phyloP scores from a whole-genome alignment of 37 sponge, comb jelly and placozoan species.

The Geodia barretti region DNA sequence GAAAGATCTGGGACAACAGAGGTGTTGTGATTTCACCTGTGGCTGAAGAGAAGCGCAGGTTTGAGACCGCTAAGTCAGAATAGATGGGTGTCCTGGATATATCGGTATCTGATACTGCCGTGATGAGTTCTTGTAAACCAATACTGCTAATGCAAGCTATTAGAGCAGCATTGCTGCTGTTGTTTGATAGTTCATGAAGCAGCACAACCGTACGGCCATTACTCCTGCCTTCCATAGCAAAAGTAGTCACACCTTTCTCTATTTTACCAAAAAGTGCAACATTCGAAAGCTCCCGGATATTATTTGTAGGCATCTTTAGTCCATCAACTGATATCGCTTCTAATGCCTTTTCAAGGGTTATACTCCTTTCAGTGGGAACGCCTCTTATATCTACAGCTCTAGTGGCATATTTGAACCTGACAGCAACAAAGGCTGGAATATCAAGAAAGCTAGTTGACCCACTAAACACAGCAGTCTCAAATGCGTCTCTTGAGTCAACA shows the following conservation, averaged over 20 bases:
- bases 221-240: neutral
- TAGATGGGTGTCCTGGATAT: neutral
- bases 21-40: neutral
- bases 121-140: too few species aligned
- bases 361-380: neutral
- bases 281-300: neutral
- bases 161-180: neutral
- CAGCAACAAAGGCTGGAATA: neutral
- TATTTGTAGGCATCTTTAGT: neutral
- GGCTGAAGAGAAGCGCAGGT: neutral
- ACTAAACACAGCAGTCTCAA: neutral
- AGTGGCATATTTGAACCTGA: neutral
- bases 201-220: neutral
- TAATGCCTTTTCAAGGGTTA: neutral
- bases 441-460: neutral
- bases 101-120: neutral
- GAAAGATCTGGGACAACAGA: neutral
- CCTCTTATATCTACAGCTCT: neutral
- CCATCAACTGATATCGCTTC: neutral
- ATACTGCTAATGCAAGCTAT: neutral
- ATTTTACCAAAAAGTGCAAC: neutral
- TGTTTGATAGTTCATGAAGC: neutral
- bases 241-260: neutral
- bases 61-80: neutral
- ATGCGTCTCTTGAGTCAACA: neutral